phyloP scores from a whole-genome alignment of 2,888 invertebrate species.

The Therioaphis trifolii region DNA sequence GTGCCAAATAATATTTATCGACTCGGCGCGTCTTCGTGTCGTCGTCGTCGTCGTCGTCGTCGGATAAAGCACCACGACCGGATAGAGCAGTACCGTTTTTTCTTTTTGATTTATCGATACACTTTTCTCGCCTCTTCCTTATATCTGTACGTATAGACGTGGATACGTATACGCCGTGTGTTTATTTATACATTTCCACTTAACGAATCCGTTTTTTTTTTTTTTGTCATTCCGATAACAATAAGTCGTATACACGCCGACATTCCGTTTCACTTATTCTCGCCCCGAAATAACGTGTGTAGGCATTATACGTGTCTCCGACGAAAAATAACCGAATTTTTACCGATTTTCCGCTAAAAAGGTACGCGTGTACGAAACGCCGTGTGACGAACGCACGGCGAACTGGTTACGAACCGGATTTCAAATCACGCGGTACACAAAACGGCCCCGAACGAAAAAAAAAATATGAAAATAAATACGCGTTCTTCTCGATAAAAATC shows the following conservation, averaged over 20 bases:
- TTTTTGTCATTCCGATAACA: neutral
- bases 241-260: conserved; percentile 10
- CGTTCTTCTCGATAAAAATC: neutral
- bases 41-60: conserved; percentile 21
- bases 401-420: conserved; percentile 28
- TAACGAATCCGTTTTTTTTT: conserved; percentile 9
- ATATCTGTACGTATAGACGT: neutral
- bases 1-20: conserved; percentile 50
- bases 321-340: neutral
- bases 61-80: conserved; percentile 45
- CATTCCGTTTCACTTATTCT: conserved; percentile 17
- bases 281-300: conserved; percentile 1
- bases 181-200: conserved; percentile 14
- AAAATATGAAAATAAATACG: too few species aligned
- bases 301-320: neutral
- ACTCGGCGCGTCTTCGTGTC: conserved; percentile 19
- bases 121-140: conserved; percentile 38
- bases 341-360: conserved; percentile 9
- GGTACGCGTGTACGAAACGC: neutral
- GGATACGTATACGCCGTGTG: too few species aligned
- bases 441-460: too few species aligned
- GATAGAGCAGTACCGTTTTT: conserved; percentile 31
- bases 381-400: neutral
- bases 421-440: too few species aligned
- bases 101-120: conserved; percentile 46